Percentiles rank a stretch among this genome's conserved stretches.
phyloP scores from a whole-genome alignment of 1,140 invertebrate genomes.

The Sminthurinus signatus region DNA sequence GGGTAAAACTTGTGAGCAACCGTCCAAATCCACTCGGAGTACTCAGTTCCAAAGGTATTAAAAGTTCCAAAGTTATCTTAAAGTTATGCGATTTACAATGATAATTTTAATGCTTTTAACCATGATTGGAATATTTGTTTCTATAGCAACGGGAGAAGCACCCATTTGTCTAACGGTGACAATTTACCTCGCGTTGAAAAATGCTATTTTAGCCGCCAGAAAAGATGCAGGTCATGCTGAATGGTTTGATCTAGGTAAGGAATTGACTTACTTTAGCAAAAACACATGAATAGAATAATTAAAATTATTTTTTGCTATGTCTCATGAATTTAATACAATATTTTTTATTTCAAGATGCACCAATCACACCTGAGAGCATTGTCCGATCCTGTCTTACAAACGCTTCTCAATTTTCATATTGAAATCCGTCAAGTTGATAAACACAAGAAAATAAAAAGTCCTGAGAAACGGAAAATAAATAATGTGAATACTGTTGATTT shows the following conservation, averaged over 20 bases:
- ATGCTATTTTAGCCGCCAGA: conserved; percentile 61
- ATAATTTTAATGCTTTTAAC: neutral
- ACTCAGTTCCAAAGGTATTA: conserved; percentile 35
- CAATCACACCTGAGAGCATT: conserved; percentile 7
- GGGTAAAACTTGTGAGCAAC: conserved; percentile 47
- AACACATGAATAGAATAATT: neutral
- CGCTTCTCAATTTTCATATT: neutral
- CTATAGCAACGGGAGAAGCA: conserved; percentile 65
- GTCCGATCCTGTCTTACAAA: neutral
- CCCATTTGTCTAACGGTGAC: conserved; percentile 59
- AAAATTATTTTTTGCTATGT: neutral
- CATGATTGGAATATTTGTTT: conserved; percentile 19
- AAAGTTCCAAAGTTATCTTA: neutral
- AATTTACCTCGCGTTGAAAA: conserved; percentile 62
- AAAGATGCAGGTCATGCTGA: conserved; percentile 48
- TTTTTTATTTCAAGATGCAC: neutral
- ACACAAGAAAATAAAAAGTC: too few species aligned
- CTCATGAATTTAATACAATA: neutral
- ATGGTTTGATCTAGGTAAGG: conserved; percentile 13
- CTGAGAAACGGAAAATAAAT: too few species aligned
- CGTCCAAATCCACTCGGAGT: conserved; percentile 47
- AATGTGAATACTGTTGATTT: too few species aligned
- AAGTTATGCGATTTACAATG: neutral
- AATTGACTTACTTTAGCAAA: neutral
- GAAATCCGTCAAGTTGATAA: too few species aligned